phyloP scores from a whole-genome alignment of 2,797 vertebrate genomes.

The Neoniphon sammara region DNA sequence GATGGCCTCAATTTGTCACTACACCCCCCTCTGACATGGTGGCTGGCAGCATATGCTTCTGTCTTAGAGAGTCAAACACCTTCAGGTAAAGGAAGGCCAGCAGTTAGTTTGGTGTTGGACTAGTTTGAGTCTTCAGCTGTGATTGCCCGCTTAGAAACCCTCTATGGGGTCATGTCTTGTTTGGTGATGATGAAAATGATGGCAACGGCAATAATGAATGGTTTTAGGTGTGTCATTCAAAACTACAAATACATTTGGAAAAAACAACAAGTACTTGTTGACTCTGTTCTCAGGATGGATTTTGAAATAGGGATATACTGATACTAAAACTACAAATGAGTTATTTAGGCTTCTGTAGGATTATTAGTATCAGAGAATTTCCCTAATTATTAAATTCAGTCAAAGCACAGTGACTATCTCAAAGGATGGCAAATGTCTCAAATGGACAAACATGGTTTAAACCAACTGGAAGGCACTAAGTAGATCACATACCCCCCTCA shows the following conservation, averaged over 20 bases:
- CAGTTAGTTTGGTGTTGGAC: not conserved
- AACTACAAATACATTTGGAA: not conserved
- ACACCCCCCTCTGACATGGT: not conserved
- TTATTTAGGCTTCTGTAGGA: no score
- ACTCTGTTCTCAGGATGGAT: no score
- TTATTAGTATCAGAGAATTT: not conserved
- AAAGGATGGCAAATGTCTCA: not conserved
- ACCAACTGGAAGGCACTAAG: not conserved
- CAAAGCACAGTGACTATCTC: not conserved
- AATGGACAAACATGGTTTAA: not conserved
- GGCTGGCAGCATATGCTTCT: not conserved
- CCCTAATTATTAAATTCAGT: not conserved
- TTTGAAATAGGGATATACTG: no score
- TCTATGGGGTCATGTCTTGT: not conserved
- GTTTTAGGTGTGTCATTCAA: not conserved
- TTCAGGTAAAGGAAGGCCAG: not conserved
- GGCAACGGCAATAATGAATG: not conserved
- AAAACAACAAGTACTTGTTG: not conserved
- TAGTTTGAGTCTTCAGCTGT: not conserved
- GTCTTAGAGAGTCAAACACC: not conserved
- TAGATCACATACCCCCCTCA: no score
- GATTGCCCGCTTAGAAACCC: not conserved
- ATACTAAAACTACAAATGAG: no score
- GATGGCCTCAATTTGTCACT: conserved; percentile 29
- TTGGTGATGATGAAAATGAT: not conserved